Base-by-base conservation (phyloP, 2,888 invertebrate genomes). In the Tyria jacobaeae region DNA sequence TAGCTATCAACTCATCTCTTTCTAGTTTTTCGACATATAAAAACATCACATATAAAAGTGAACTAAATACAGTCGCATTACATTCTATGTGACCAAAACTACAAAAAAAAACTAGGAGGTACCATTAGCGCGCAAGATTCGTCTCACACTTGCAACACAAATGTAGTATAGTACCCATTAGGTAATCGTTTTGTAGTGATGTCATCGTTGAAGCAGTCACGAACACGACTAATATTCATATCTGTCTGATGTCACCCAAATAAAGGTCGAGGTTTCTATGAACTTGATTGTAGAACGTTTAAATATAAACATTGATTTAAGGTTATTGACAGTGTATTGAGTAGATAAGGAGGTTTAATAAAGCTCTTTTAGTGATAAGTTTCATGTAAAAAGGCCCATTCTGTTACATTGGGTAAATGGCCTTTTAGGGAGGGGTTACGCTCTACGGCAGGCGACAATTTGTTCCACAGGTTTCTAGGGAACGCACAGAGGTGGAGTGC, bases 181-280 rank as follows among this genome's bases (percentile, higher is more conserved):
- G 67, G 58, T 66, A 69, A 75, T 70, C 66, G 48, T 60, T 37
- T 21, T 52, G 15, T n/a, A 68, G 49, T 76, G 76, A 76, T 76
- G 73, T 76, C 76, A 76, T 73, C 55, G 54, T 55, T 6, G 35
- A 44, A 24, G 50, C 34, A 48, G 52, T 53, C 57, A 57, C 50
- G 50, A 60, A 57, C 55, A 41, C 47, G 24, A 25, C 39, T 51
- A 34, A 47, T 34, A 35, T n/a, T 34, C 50, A 21, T 70, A 73
- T 70, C 71, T 58, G 3, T 49, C 27, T 78, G 78, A 78, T 75
- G 75, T 78, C 78, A 78, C 57, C 62, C 31, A 7, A 66, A 58
- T 60, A 79, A 78, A 79, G 78, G 78, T 78, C 70, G 73, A 73
- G 78, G 75, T 62, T 66, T 24, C 14, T 17, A 52, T 50, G 64